Conservation (phyloP, 2,113 vertebrate species). For the Beaufortia kweichowensis region DNA sequence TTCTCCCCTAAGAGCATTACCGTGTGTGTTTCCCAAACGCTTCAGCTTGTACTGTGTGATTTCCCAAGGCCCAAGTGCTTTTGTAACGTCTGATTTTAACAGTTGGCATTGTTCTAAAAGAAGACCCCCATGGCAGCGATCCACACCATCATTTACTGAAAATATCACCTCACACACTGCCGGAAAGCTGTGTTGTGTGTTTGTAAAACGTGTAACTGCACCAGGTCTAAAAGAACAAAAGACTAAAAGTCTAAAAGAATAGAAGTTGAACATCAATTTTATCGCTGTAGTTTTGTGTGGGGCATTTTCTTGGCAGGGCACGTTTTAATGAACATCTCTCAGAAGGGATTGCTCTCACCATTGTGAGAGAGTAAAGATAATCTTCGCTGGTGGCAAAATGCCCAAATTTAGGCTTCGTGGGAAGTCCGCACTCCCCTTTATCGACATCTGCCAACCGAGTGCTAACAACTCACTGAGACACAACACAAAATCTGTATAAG, state of each 20-base stretch:
- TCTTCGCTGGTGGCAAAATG: slow-evolving; percentile 25
- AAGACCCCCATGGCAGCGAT: slow-evolving; percentile 42
- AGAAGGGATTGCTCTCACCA: slow-evolving; percentile 18
- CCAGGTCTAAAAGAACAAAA: not conserved
- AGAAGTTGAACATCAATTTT: slow-evolving; percentile 11
- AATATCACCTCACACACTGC: slow-evolving; percentile 54
- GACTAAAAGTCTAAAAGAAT: not conserved
- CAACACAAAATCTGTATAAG: not conserved
- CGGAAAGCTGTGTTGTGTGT: slow-evolving; percentile 41
- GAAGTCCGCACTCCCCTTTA: slow-evolving; percentile 18
- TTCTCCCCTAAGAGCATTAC: slow-evolving; percentile 53
- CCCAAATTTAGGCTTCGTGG: slow-evolving; percentile 19
- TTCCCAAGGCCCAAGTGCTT: slow-evolving; percentile 59
- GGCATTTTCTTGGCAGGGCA: not conserved
- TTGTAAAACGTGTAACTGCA: not conserved
- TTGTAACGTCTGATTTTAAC: slow-evolving; percentile 50
- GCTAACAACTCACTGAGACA: slow-evolving; percentile 22
- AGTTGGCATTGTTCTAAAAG: slow-evolving; percentile 45
- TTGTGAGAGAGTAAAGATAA: slow-evolving; percentile 25
- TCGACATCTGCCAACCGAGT: not conserved
- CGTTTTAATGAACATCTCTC: slow-evolving; percentile 28
- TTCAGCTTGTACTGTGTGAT: slow-evolving; percentile 53
- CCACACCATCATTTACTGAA: slow-evolving; percentile 47
- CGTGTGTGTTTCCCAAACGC: slow-evolving; percentile 64
- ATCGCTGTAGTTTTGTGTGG: not conserved